Evolutionary conservation across 2,797 vertebrate genomes (phyloP).

Genomic region (Liasis olivaceus): DNA sequence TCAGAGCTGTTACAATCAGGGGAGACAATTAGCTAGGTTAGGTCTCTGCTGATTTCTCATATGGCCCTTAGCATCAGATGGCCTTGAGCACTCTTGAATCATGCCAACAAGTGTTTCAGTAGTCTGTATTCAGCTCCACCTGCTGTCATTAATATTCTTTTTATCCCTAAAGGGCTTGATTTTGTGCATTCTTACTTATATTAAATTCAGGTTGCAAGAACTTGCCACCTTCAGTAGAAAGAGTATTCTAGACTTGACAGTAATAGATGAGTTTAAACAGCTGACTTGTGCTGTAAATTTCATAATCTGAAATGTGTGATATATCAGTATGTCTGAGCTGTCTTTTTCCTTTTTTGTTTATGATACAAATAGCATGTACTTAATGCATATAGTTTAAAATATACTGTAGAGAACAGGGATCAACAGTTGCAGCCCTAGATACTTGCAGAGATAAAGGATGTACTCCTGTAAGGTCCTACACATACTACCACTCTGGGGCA

Average conservation of each 20-base stretch:
- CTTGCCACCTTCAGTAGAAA: constrained; percentile 45
- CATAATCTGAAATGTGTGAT: constrained; percentile 16
- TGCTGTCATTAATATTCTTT: constrained; percentile 58
- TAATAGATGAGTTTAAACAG: constrained; percentile 46
- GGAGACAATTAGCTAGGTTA: constrained; percentile 74
- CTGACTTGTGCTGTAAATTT: constrained; percentile 30
- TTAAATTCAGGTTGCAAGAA: constrained; percentile 37
- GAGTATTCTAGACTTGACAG: constrained; percentile 37
- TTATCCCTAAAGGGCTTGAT: constrained; percentile 42
- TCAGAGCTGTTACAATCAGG: constrained; percentile 73
- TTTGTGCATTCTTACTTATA: constrained; percentile 53
- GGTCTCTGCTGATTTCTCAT: constrained; percentile 67
- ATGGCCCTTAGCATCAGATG: constrained; percentile 63
- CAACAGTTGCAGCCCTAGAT: neutral
- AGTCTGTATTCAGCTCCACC: constrained; percentile 58
- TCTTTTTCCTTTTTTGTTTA: neutral
- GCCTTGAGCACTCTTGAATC: constrained; percentile 70
- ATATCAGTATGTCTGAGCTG: neutral
- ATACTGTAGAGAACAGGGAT: neutral
- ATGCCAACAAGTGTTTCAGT: constrained; percentile 66
- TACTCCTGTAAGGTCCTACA: neutral
- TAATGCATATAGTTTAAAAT: neutral
- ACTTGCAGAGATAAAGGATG: neutral
- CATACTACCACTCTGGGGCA: neutral
- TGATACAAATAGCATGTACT: too few species aligned